Evolutionary conservation across 2,888 invertebrate species (phyloP), one percentile per base, ranked within the genome.

Genomic region (Spilosoma lubricipeda): DNA sequence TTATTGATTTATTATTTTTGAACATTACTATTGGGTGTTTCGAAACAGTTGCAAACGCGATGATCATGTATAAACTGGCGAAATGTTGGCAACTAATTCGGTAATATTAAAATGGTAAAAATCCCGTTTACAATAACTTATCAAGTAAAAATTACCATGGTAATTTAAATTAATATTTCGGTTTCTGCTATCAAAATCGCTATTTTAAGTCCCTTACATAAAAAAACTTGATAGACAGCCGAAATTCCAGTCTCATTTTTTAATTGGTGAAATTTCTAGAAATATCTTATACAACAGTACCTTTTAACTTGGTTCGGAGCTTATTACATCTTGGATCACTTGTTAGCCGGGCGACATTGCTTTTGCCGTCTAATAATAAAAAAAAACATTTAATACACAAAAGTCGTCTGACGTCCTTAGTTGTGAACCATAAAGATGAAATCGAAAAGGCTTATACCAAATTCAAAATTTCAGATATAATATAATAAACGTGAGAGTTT

Each of bases 251-350:
- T 4, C 52, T 23, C 18, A 23, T 52, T 20, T n/a, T 23, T 56
- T 27, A 5, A 15, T 27, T 15, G 27, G 5, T 59, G 4, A 27
- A 59, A 27, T 59, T 27, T 9, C n/a, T 15, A 27, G 15, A 59
- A 59, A 68, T 30, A 45, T 20, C 13, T 63, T 30, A 42, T 45
- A 7, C 9, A n/a, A 56, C 15, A 67, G 33, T 70, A 70, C 70
- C 70, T 70, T 30, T 42, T 5, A 70, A 70, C 30, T 63, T 70
- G 70, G 63, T 39, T 30, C 42, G 13, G 3, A 70, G 59, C 13
- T 70, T 70, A 27, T 59, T 42, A 18, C 59, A 70, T 42, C n/a
- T 30, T 11, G 30, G 9, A 59, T 69, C 36, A 36, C 13, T 18
- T n/a, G 52, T 11, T 56, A 56, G 9, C 11, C 13, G 42, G 20